Conservation (phyloP, 1,140 invertebrate genomes). For the Cheumatopsyche charites region DNA sequence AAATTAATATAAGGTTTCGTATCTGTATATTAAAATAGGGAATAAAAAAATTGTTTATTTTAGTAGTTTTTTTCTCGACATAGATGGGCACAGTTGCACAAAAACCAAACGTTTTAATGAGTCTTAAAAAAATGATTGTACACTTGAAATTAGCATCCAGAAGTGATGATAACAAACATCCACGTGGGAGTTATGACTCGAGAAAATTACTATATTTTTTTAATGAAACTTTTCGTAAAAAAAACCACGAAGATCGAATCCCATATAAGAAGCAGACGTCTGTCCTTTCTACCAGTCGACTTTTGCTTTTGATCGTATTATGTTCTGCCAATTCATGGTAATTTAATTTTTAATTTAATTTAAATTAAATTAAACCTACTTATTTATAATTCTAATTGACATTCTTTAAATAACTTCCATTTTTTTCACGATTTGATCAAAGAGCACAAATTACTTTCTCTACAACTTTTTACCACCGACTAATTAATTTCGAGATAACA, state of each 20-base stretch:
- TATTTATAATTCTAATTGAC: no score
- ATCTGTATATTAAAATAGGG: no score
- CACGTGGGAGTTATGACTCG: constrained; percentile 29
- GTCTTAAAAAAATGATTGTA: neutral
- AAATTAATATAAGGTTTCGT: no score
- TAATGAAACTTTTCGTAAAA: constrained; percentile 19
- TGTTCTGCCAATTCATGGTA: neutral
- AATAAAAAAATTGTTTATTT: constrained; percentile 8
- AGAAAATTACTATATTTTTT: constrained; percentile 2
- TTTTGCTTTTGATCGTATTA: neutral
- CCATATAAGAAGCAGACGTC: constrained; percentile 14
- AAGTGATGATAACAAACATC: constrained; percentile 25
- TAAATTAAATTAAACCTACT: no score
- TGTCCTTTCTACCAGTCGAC: constrained; percentile 1
- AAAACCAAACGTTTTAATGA: constrained; percentile 30
- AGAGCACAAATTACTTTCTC: no score
- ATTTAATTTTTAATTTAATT: no score
- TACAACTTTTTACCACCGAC: no score
- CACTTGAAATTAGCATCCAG: constrained; percentile 34
- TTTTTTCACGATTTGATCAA: neutral
- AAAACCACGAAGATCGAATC: neutral
- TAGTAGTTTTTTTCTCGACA: neutral
- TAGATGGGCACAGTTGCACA: constrained; percentile 21
- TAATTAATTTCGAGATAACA: no score
- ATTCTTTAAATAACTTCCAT: neutral